A percentile compares a stretch with the other conserved stretches of the same genome.
Conservation (phyloP, 2,113 vertebrate species). For the Prunella fulvescens region DNA sequence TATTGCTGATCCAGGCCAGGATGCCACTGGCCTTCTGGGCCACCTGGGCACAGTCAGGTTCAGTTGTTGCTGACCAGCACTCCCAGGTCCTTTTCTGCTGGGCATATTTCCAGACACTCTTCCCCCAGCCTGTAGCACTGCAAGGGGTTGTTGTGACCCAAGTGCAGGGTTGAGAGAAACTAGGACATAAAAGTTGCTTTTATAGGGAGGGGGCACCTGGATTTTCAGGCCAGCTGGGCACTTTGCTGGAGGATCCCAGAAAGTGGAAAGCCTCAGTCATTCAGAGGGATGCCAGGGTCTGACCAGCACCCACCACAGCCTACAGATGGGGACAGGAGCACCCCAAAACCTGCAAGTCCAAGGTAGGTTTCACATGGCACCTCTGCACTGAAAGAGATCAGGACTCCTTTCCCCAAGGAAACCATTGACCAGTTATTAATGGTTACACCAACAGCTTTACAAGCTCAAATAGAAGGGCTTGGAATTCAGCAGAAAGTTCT, state of each 20-base stretch:
- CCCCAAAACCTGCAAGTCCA: neutral
- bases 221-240: neutral
- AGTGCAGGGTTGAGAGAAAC: neutral
- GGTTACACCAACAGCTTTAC: neutral
- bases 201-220: neutral
- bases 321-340: neutral
- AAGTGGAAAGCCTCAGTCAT: neutral
- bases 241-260: neutral
- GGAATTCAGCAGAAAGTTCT: neutral
- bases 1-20: accelerated
- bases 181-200: neutral
- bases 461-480: neutral
- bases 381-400: neutral
- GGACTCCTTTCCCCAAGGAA: neutral
- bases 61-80: neutral
- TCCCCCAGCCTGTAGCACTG: neutral
- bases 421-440: neutral
- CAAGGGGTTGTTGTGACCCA: neutral
- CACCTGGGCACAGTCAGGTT: neutral
- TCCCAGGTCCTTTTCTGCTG: neutral
- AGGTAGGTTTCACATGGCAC: neutral
- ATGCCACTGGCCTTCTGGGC: accelerated
- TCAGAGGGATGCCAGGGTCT: neutral
- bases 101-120: neutral
- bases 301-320: neutral